Conservation (phyloP, 2,113 vertebrate genomes). For the Paracanthobrama guichenoti region DNA sequence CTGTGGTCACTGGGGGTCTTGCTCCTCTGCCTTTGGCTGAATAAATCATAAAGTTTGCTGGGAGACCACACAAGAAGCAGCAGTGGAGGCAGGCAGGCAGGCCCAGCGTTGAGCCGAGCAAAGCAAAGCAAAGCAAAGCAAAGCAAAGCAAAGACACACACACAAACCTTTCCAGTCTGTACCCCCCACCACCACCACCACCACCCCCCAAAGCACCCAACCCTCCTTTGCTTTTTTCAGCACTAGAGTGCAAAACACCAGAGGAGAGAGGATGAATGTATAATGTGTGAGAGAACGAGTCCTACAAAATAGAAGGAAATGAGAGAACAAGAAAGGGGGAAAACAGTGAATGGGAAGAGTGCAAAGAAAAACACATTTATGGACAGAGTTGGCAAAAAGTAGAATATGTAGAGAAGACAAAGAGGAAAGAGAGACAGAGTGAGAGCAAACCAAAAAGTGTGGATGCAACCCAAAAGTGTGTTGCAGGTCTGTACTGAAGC, state of each 20-base stretch:
- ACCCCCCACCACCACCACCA: neutral
- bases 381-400: constrained; percentile 51
- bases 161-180: constrained; percentile 49
- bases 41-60: constrained; percentile 99
- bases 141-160: constrained; percentile 79
- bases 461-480: neutral
- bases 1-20: constrained; percentile 99
- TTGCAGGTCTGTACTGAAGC: no score
- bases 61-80: constrained; percentile 97
- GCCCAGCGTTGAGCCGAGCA: constrained; percentile 69
- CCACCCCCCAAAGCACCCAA: constrained; percentile 65
- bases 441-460: neutral
- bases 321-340: constrained; percentile 3
- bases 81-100: constrained; percentile 65
- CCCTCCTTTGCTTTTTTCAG: constrained; percentile 84
- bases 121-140: constrained; percentile 84
- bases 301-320: constrained; percentile 11
- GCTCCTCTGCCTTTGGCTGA: constrained; percentile 99
- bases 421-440: constrained; percentile 27
- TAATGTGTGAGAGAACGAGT: constrained; percentile 16
- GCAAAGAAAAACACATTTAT: constrained; percentile 63
- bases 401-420: constrained; percentile 6
- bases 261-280: constrained; percentile 48
- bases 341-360: neutral
- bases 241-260: constrained; percentile 83